These are phyloP conservation scores for Ispidina lecontei DNA, from an alignment of 2,797 vertebrate species.

Conservation along the genomic window DNA sequence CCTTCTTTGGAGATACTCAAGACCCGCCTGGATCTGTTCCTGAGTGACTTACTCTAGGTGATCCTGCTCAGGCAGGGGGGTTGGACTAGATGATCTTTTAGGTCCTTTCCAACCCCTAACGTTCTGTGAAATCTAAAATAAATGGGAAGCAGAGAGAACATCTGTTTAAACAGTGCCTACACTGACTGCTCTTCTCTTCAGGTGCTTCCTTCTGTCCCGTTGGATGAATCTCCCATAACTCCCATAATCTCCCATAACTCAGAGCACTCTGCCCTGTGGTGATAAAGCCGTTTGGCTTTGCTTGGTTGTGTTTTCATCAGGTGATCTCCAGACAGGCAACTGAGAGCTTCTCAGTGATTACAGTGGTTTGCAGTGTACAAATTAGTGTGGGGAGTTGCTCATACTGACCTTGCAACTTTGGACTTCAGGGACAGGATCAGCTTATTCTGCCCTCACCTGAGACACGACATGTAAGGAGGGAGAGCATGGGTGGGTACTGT, in stretches of 20 bases:
- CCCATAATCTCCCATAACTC: background rate
- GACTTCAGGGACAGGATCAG: background rate
- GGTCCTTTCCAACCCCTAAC: no score
- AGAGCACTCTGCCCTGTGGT: background rate
- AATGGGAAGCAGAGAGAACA: background rate
- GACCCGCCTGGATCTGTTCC: no score
- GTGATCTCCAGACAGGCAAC: conserved; percentile 10
- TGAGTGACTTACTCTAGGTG: no score
- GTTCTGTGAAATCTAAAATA: no score
- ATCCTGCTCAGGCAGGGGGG: no score
- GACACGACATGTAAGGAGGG: background rate
- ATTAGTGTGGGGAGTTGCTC: conserved; percentile 26
- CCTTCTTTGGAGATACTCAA: no score
- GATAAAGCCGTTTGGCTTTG: background rate
- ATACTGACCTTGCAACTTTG: background rate
- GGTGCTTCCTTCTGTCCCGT: background rate
- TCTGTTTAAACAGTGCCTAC: background rate
- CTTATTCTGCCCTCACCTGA: fast-evolving
- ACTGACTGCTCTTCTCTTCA: background rate
- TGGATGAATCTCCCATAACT: background rate
- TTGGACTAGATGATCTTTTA: no score
- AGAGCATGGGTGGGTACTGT: background rate
- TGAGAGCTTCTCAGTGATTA: background rate
- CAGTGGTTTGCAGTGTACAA: conserved; percentile 38
- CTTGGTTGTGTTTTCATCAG: conserved; percentile 1